Conservation (phyloP, 2,888 invertebrate species). For the Drosophila nr. perissopoda region DNA sequence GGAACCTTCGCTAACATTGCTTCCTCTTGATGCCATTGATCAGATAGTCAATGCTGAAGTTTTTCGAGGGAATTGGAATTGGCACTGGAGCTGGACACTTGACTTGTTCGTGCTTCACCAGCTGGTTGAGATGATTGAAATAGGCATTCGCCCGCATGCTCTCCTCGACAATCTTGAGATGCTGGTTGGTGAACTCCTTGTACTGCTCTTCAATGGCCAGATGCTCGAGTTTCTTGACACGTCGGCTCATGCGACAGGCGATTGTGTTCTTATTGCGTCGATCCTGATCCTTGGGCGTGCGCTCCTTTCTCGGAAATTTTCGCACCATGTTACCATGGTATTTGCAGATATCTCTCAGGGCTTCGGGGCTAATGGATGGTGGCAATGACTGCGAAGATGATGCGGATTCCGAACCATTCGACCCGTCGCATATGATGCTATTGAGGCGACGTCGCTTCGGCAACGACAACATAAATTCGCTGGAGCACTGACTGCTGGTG, state of each 20-base stretch:
- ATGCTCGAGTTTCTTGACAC: slow-evolving; percentile 81
- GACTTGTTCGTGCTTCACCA: slow-evolving; percentile 40
- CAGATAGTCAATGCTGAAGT: slow-evolving; percentile 72
- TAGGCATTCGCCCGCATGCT: slow-evolving; percentile 72
- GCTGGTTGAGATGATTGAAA: slow-evolving; percentile 69
- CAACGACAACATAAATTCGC: slow-evolving; percentile 41
- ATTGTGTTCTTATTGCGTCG: slow-evolving; percentile 82
- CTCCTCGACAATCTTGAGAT: slow-evolving; percentile 68
- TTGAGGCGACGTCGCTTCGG: slow-evolving; percentile 55
- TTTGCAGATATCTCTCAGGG: slow-evolving; percentile 74
- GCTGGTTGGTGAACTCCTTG: slow-evolving; percentile 65
- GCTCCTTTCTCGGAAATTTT: slow-evolving; percentile 82
- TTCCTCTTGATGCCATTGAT: slow-evolving; percentile 51
- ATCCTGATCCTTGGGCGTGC: slow-evolving; percentile 82
- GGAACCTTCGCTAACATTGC: slow-evolving; percentile 10
- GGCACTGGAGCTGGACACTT: slow-evolving; percentile 15
- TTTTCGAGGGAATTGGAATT: slow-evolving; percentile 25
- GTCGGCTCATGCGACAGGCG: slow-evolving; percentile 82
- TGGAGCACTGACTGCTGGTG: slow-evolving; percentile 49
- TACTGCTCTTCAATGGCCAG: slow-evolving; percentile 80
- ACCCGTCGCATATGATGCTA: slow-evolving; percentile 29
- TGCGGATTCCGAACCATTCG: slow-evolving; percentile 40
- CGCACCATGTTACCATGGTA: slow-evolving; percentile 83
- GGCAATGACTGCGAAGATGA: slow-evolving; percentile 51
- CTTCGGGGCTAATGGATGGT: slow-evolving; percentile 59